phyloP scores from a whole-genome alignment of 2,797 vertebrate species.

The Acipenser oxyrinchus region DNA sequence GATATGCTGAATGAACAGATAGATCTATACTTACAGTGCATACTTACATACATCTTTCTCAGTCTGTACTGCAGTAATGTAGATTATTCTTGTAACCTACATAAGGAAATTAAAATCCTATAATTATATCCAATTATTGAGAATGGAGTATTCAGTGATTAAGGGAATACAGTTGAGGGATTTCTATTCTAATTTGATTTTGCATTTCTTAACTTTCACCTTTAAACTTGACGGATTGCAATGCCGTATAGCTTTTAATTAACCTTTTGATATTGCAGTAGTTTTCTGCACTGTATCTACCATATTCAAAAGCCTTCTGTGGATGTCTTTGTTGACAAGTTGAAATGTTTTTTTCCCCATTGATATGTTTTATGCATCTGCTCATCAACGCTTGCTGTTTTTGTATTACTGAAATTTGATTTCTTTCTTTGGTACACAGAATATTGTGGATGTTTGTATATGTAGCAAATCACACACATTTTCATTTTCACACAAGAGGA shows the following conservation, averaged over 20 bases:
- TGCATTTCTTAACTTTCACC: slow-evolving; percentile 56
- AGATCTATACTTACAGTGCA: no score
- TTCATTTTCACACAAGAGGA: no score
- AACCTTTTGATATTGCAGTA: slow-evolving; percentile 39
- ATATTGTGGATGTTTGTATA: no score
- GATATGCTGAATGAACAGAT: no score
- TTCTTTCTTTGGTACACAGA: no score
- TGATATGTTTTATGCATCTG: no score
- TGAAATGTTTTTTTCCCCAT: no score
- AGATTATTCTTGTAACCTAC: slow-evolving; percentile 62
- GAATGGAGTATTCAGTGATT: slow-evolving; percentile 70
- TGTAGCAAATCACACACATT: no score
- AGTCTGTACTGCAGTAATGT: slow-evolving; percentile 41
- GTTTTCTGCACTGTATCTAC: slow-evolving; percentile 14
- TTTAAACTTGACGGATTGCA: slow-evolving; percentile 43
- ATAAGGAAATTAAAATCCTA: slow-evolving; percentile 74
- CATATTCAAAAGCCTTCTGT: no score
- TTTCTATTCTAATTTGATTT: slow-evolving; percentile 56
- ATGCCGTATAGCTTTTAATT: slow-evolving; percentile 41
- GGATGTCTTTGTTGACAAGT: no score
- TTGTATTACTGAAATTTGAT: no score
- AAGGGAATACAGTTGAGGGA: slow-evolving; percentile 65
- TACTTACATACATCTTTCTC: slow-evolving; percentile 28
- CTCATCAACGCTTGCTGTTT: no score
- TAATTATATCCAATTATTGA: slow-evolving; percentile 73